Percentiles rank a stretch among this genome's conserved stretches.
These are phyloP conservation scores for Chamaetylas fuelleborni DNA, from an alignment of 2,113 vertebrate species.

Conservation along the genomic window DNA sequence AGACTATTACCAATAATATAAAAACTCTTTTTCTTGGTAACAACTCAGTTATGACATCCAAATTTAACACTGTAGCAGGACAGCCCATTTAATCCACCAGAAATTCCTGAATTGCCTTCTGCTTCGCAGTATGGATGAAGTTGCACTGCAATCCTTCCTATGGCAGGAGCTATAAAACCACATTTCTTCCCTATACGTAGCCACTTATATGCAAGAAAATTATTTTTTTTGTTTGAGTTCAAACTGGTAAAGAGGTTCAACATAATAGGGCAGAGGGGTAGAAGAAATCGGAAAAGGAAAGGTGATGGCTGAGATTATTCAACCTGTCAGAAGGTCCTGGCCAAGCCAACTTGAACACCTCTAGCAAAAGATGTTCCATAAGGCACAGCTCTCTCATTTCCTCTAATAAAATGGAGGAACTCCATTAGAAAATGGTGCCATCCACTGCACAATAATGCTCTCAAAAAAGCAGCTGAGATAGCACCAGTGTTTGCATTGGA, in stretches of 20 bases:
- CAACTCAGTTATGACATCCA: background rate
- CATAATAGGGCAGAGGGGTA: background rate
- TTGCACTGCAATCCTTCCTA: background rate
- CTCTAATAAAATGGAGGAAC: background rate
- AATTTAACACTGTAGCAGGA: background rate
- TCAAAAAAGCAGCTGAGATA: background rate
- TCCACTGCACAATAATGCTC: background rate
- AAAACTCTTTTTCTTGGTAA: background rate
- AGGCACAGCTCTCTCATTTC: background rate
- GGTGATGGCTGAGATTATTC: background rate
- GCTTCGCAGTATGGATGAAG: background rate
- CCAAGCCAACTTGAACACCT: background rate
- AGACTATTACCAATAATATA: background rate
- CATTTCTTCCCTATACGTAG: background rate
- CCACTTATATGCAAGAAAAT: background rate
- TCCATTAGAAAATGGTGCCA: background rate
- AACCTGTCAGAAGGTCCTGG: background rate
- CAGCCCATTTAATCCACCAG: background rate
- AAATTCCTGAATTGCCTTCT: background rate
- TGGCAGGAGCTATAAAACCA: background rate
- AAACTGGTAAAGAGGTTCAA: background rate
- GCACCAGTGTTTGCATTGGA: background rate
- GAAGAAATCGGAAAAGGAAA: background rate
- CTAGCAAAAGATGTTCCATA: background rate
- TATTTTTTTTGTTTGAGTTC: background rate